Evolutionary conservation across 2,797 vertebrate species (phyloP).

Genomic region (Natrix natrix): DNA sequence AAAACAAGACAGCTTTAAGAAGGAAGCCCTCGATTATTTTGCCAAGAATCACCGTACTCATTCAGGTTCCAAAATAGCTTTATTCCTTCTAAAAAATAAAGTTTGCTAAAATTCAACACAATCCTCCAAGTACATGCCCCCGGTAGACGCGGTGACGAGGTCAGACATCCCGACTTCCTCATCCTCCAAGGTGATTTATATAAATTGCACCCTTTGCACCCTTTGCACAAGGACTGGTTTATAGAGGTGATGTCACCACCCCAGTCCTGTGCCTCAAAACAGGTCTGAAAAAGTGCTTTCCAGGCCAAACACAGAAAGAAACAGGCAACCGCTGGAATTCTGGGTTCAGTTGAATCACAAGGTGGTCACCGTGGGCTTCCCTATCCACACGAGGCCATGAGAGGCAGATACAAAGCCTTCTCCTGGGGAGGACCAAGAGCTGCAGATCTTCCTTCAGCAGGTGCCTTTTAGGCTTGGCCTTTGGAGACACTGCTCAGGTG

Average conservation of each 20-base stretch:
- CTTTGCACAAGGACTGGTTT: background rate
- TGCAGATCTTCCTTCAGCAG: background rate
- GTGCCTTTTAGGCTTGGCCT: background rate
- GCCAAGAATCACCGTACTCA: background rate
- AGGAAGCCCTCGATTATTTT: background rate
- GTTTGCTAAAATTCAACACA: background rate
- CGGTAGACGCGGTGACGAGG: background rate
- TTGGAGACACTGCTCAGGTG: background rate
- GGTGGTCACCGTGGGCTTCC: background rate
- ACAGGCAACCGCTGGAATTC: background rate
- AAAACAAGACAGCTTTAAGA: background rate
- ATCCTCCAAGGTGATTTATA: background rate
- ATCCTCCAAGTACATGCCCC: background rate
- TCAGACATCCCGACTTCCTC: background rate
- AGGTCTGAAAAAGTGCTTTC: background rate
- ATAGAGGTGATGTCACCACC: background rate
- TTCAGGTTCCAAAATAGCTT: background rate
- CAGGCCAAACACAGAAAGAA: background rate
- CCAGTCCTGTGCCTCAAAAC: background rate
- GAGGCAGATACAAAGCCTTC: background rate
- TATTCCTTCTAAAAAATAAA: background rate
- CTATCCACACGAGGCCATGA: background rate
- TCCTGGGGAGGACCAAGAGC: background rate
- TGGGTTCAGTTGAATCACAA: too few relatives aligned
- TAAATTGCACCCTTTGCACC: background rate